Conservation (phyloP, 1,140 invertebrate species). For the Spodoptera litura region DNA sequence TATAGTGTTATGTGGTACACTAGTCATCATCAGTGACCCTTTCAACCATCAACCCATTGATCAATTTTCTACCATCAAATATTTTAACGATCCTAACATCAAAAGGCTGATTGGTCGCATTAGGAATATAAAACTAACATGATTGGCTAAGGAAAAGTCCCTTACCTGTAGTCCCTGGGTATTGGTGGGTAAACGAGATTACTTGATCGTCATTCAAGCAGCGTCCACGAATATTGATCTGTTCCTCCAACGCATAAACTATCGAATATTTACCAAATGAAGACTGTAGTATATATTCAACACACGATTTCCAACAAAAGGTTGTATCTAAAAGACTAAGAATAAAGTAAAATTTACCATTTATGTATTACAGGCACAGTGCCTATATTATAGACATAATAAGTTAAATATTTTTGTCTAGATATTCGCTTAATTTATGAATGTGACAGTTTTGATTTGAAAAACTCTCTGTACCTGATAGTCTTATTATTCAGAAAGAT, state of each 20-base stretch:
- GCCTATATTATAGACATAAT: too few species aligned
- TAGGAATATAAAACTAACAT: neutral
- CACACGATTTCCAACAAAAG: constrained; percentile 32
- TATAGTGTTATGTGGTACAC: too few species aligned
- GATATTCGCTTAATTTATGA: too few species aligned
- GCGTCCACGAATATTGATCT: constrained; percentile 37
- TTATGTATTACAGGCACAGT: too few species aligned
- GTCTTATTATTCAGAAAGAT: too few species aligned
- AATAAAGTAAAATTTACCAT: too few species aligned
- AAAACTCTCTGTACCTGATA: too few species aligned
- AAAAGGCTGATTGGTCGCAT: neutral
- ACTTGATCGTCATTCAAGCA: constrained; percentile 37
- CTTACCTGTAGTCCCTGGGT: constrained; percentile 1
- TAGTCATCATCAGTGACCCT: too few species aligned
- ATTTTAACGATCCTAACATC: constrained; percentile 7
- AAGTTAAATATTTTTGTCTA: too few species aligned
- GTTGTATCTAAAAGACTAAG: neutral
- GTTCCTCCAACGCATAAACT: constrained; percentile 24
- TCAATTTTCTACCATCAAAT: neutral
- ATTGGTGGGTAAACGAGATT: constrained; percentile 12
- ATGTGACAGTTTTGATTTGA: too few species aligned
- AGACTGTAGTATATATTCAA: constrained; percentile 34
- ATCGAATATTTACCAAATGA: constrained; percentile 44
- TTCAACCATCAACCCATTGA: too few species aligned
- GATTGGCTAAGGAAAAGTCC: constrained; percentile 16